phyloP scores from a whole-genome alignment of 2,888 invertebrate genomes.

The Catocala nupta region DNA sequence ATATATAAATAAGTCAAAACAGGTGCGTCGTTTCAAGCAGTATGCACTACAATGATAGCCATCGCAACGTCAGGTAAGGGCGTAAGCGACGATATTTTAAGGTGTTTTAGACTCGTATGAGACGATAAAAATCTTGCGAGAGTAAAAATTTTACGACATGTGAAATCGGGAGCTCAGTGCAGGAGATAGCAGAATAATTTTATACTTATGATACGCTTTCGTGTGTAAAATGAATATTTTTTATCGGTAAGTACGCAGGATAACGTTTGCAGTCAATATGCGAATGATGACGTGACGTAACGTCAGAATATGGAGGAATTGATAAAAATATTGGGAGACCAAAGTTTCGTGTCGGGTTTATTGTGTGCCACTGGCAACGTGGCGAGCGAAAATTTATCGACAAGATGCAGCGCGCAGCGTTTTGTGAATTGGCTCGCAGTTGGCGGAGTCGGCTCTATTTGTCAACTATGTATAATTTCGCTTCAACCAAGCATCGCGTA shows the following conservation, averaged over 20 bases:
- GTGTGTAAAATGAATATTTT: slow-evolving; percentile 66
- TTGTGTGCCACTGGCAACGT: slow-evolving; percentile 68
- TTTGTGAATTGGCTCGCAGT: slow-evolving; percentile 67
- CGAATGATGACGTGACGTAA: slow-evolving; percentile 50
- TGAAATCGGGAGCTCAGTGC: slow-evolving; percentile 67
- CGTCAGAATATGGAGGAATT: slow-evolving; percentile 33
- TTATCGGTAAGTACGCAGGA: slow-evolving; percentile 58
- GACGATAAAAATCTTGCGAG: slow-evolving; percentile 68
- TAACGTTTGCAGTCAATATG: slow-evolving; percentile 60
- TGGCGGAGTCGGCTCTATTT: slow-evolving; percentile 65
- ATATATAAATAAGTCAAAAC: slow-evolving; percentile 71
- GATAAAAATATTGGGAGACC: slow-evolving; percentile 53
- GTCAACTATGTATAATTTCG: slow-evolving; percentile 73
- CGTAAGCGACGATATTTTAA: slow-evolving; percentile 61
- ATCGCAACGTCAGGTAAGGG: slow-evolving; percentile 56
- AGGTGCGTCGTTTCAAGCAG: slow-evolving; percentile 68
- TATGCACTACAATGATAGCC: slow-evolving; percentile 68
- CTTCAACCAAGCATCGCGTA: slow-evolving; percentile 54
- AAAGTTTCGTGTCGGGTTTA: slow-evolving; percentile 56
- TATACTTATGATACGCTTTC: slow-evolving; percentile 66
- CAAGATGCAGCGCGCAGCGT: slow-evolving; percentile 66
- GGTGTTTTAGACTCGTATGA: slow-evolving; percentile 62
- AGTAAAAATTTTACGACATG: slow-evolving; percentile 73
- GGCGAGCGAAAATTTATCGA: slow-evolving; percentile 66
- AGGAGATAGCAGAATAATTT: slow-evolving; percentile 69